phyloP scores from a whole-genome alignment of 2,797 vertebrate genomes.

The Chiroxiphia lanceolata region DNA sequence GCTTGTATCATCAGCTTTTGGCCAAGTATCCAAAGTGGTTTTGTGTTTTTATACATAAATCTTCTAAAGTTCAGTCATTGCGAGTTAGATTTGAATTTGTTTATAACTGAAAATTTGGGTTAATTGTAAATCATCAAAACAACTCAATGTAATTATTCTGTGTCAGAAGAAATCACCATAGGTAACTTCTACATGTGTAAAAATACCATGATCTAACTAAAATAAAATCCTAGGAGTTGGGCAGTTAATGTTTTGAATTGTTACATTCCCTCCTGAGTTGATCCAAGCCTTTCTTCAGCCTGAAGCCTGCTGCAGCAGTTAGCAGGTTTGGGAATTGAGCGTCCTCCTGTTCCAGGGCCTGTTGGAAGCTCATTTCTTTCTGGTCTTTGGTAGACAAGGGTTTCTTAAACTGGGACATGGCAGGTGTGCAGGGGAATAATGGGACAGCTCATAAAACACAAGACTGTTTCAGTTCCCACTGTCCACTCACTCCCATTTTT shows the following conservation, averaged over 20 bases:
- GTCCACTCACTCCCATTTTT: not conserved
- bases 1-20: not conserved
- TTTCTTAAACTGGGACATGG: not conserved
- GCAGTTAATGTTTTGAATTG: not conserved
- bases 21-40: not conserved
- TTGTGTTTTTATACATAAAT: not conserved
- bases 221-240: not conserved
- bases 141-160: not conserved
- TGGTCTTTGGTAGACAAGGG: not conserved
- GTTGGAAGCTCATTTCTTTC: not conserved
- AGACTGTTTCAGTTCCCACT: not conserved
- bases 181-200: not conserved
- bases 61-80: not conserved
- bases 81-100: not conserved
- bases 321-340: rapidly evolving
- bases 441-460: not conserved
- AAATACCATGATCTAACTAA: not conserved
- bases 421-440: not conserved
- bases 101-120: not conserved
- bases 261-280: not conserved
- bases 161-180: not conserved
- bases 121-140: not conserved
- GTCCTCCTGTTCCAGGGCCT: not conserved
- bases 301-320: not conserved
- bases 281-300: not conserved